phyloP scores from a whole-genome alignment of 1,140 invertebrate species.

The Drosophila quadrilineata region DNA sequence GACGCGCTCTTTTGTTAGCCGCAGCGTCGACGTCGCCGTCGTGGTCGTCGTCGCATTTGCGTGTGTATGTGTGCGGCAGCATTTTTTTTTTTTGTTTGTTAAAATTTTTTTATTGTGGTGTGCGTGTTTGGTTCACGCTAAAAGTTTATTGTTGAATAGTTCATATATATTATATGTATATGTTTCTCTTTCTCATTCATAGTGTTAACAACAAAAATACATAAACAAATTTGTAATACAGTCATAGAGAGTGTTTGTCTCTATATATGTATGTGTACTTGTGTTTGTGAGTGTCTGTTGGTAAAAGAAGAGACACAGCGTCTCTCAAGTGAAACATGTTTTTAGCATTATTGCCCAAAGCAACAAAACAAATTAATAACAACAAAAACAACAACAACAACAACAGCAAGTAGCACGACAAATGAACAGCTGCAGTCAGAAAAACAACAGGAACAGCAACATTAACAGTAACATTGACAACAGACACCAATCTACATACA shows the following conservation, averaged over 20 bases:
- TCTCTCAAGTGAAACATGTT: slow-evolving; percentile 41
- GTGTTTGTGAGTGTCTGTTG: slow-evolving; percentile 13
- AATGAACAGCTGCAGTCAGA: background rate
- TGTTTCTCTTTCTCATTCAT: slow-evolving; percentile 1
- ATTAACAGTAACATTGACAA: slow-evolving; percentile 2
- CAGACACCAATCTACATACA: slow-evolving; percentile 8
- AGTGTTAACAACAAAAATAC: slow-evolving; percentile 12
- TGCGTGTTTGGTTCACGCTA: too few relatives aligned
- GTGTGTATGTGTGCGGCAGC: slow-evolving; percentile 26
- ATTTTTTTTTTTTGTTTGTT: slow-evolving; percentile 15
- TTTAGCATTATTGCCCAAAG: slow-evolving; percentile 20
- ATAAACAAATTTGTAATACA: slow-evolving; percentile 26
- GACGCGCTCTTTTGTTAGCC: slow-evolving; percentile 48
- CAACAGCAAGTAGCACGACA: slow-evolving; percentile 9
- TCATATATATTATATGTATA: slow-evolving; percentile 33
- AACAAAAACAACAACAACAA: slow-evolving; percentile 11
- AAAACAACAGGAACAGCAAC: background rate
- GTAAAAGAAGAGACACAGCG: slow-evolving; percentile 1
- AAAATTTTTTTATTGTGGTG: slow-evolving; percentile 24
- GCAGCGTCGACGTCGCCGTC: slow-evolving; percentile 21
- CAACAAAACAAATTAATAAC: slow-evolving; percentile 12
- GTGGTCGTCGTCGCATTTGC: slow-evolving; percentile 6
- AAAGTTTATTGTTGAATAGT: slow-evolving; percentile 44
- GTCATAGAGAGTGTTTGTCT: slow-evolving; percentile 5
- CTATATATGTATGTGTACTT: background rate